These are phyloP conservation scores for Notarius quadriscutis DNA, from an alignment of 2,113 vertebrate genomes.

Conservation along the genomic window DNA sequence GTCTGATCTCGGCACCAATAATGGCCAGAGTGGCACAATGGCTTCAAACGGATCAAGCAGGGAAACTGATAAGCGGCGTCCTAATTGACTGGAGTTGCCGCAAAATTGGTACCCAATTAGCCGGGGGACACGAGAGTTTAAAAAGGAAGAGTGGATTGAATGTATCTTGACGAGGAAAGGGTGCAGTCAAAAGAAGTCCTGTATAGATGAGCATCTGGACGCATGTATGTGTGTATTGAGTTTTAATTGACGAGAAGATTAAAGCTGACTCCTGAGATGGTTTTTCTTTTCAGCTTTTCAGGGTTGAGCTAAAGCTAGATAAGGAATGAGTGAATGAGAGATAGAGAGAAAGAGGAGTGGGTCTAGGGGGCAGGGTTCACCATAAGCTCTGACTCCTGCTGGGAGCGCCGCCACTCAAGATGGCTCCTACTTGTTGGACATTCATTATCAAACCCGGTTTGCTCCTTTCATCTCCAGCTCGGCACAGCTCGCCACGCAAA, in stretches of 20 bases:
- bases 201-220: constrained; percentile 50
- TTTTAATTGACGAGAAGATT: constrained; percentile 75
- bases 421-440: constrained; percentile 87
- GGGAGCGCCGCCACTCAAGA: constrained; percentile 68
- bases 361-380: constrained; percentile 67
- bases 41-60: constrained; percentile 32
- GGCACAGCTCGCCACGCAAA: constrained; percentile 91
- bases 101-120: constrained; percentile 57
- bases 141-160: constrained; percentile 52
- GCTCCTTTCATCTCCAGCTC: constrained; percentile 93
- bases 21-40: constrained; percentile 38
- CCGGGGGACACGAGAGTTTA: constrained; percentile 40
- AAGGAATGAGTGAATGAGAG: constrained; percentile 33
- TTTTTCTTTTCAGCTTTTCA: constrained; percentile 44
- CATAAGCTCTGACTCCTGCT: constrained; percentile 68
- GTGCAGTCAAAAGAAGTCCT: constrained; percentile 17
- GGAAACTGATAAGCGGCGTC: constrained; percentile 37
- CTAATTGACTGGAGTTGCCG: constrained; percentile 52
- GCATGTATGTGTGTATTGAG: constrained; percentile 52
- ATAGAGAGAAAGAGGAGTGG: constrained; percentile 41
- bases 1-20: constrained; percentile 49
- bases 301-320: constrained; percentile 52
- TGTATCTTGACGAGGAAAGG: constrained; percentile 48
- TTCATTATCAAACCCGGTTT: constrained; percentile 94
- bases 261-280: constrained; percentile 67